Percentiles rank a stretch among this genome's conserved stretches.
These are phyloP conservation scores for Drosophila pseudoobscura DNA, from an alignment of 1,140 invertebrate genomes.

Conservation along the genomic window DNA sequence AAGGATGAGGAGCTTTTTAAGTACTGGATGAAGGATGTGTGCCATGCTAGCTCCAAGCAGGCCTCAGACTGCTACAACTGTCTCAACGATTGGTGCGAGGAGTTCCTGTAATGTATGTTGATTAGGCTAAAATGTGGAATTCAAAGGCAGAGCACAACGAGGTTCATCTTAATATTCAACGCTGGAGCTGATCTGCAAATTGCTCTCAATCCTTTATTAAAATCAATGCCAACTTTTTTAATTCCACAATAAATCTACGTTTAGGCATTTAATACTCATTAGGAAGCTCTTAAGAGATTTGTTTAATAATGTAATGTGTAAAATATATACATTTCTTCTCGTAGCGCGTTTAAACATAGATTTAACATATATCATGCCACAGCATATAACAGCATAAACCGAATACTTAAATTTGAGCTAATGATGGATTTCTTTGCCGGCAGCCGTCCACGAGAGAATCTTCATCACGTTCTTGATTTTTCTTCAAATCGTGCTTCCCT, in stretches of 20 bases:
- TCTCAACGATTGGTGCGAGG: constrained; percentile 97
- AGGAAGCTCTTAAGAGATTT: constrained; percentile 69
- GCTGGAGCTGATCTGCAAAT: too few relatives aligned
- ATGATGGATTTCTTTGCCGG: constrained; percentile 75
- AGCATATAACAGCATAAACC: too few relatives aligned
- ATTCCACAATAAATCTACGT: neutral
- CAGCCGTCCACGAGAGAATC: constrained; percentile 95
- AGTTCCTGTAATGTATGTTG: constrained; percentile 89
- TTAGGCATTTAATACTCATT: constrained; percentile 5
- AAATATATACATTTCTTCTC: constrained; percentile 60
- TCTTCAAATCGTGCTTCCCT: too few relatives aligned
- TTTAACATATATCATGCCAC: constrained; percentile 87
- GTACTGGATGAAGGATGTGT: constrained; percentile 98
- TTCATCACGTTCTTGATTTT: constrained; percentile 95
- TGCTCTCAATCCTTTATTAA: too few relatives aligned
- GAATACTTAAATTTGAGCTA: neutral
- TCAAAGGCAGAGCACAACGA: too few relatives aligned
- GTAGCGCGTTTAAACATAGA: constrained; percentile 14
- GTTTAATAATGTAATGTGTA: constrained; percentile 52
- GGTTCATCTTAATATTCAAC: too few relatives aligned
- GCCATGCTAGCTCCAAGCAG: constrained; percentile 95
- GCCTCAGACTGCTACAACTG: constrained; percentile 96
- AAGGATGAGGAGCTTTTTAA: constrained; percentile 98
- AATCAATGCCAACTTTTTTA: too few relatives aligned
- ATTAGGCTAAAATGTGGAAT: too few relatives aligned